Conservation (phyloP, 1,140 invertebrate genomes). For the Cecropterus lyciades region DNA sequence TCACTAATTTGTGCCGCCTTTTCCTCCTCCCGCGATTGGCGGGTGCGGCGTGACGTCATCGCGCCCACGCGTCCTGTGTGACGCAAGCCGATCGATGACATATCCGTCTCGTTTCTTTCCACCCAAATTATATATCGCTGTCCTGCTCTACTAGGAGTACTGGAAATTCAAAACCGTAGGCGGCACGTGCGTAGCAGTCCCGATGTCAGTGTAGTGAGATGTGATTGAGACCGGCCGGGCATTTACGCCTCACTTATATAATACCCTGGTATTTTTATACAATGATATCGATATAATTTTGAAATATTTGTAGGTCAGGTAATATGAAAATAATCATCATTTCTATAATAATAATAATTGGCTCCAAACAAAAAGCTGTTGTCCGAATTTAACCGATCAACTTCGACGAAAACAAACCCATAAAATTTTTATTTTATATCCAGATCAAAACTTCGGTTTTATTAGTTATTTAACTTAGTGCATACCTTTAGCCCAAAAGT, state of each 20-base stretch:
- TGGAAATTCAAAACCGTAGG: constrained; percentile 75
- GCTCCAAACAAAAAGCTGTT: too few species aligned
- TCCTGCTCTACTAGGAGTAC: constrained; percentile 65
- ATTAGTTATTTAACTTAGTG: too few species aligned
- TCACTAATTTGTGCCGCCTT: constrained; percentile 69
- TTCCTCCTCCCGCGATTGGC: constrained; percentile 66
- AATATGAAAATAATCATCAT: too few species aligned
- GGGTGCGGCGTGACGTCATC: constrained; percentile 73
- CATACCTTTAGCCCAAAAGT: too few species aligned
- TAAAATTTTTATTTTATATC: too few species aligned
- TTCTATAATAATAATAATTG: too few species aligned
- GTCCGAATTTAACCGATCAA: too few species aligned
- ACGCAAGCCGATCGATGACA: constrained; percentile 79
- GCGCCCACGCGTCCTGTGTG: constrained; percentile 76
- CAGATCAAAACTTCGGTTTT: too few species aligned
- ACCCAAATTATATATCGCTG: constrained; percentile 4
- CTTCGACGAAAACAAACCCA: too few species aligned
- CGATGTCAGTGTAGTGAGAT: constrained; percentile 59
- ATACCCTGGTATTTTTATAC: too few species aligned
- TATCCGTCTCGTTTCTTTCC: constrained; percentile 48
- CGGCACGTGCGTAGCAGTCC: constrained; percentile 68
- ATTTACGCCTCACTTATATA: not conserved
- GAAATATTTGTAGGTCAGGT: too few species aligned
- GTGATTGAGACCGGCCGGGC: constrained; percentile 16
- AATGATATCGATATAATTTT: too few species aligned